phyloP scores from a whole-genome alignment of 2,113 vertebrate species.

The Rafetus swinhoei region DNA sequence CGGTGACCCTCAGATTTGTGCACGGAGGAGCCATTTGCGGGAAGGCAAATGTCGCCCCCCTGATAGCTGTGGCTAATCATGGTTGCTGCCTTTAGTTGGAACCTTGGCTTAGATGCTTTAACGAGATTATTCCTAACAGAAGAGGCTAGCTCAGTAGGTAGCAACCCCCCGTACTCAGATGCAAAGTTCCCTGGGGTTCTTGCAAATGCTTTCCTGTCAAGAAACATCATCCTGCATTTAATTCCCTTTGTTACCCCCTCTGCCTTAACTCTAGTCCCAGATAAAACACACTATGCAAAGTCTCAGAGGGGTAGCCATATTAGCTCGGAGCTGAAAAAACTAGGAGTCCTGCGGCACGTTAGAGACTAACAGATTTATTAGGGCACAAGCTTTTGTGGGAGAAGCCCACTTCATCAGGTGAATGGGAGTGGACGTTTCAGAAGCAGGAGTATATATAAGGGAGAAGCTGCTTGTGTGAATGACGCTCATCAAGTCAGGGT shows the following conservation, averaged over 20 bases:
- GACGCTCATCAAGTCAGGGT: too few relatives aligned
- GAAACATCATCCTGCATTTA: background rate
- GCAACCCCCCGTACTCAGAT: rapidly evolving
- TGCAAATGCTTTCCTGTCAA: background rate
- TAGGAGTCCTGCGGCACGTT: too few relatives aligned
- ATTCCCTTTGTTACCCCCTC: rapidly evolving
- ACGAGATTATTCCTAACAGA: rapidly evolving
- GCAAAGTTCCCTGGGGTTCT: rapidly evolving
- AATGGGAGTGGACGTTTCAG: too few relatives aligned
- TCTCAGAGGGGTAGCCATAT: too few relatives aligned
- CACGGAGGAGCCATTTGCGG: background rate
- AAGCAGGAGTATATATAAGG: too few relatives aligned
- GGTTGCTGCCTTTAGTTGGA: background rate
- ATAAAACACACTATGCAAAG: background rate
- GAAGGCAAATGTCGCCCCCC: background rate
- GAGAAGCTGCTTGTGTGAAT: too few relatives aligned
- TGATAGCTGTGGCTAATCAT: background rate
- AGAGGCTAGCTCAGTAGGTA: background rate
- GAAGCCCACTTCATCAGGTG: too few relatives aligned
- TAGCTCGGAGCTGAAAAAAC: too few relatives aligned
- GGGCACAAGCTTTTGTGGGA: too few relatives aligned
- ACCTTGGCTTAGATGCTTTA: background rate
- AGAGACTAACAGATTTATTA: too few relatives aligned
- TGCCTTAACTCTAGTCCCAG: background rate
- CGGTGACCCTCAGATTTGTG: background rate